Base-by-base conservation (phyloP, 2,888 invertebrate species). In the Cordilura impudica region DNA sequence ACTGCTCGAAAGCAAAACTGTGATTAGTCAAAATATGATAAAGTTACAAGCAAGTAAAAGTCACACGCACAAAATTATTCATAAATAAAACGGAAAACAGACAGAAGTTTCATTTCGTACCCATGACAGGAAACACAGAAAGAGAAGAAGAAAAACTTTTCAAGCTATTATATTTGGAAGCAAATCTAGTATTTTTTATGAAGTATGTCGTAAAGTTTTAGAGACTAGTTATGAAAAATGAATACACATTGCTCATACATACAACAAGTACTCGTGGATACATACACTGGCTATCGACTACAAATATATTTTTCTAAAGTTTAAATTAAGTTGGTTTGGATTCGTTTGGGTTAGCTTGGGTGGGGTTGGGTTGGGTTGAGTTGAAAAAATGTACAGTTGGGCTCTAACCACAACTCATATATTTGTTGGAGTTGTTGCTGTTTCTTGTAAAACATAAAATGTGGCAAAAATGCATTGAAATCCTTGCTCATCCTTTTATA, bases 61-160 rank as follows among this genome's bases (percentile, higher is more conserved):
- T 58, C 51, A 63, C 58, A 73, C 63, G 63, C 51, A 66, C 26
- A 75, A 63, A 51, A 54, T 31, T 56, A 29, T 54, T 19, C 14
- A 63, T 18, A 73, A 69, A 19, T 23, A 61, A 73, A 78, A 63
- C 51, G 66, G 56, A 63, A 67, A 63, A 78, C 56, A 71, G 60
- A 77, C 77, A 73, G 58, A 67, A 78, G 72, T 70, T 78, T 72
- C 56, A 54, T 63, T 72, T 77, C 71, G 51, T 49, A 43, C 47
- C n/a, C 31, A 69, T 53, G 61, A 71, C 65, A 54, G 43, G 14
- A 63, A 61, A 19, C 6, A 18, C 4, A 29, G n/a, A n/a, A 56
- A 4, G 29, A 49, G 26, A 54, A n/a, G 23, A 45, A 4, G 16
- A 63, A 70, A 69, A 78, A 78, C 18, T 78, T 73, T 72, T 78